Percentiles rank a stretch among this genome's conserved stretches.
Evolutionary conservation across 53 echinoderm and acorn worm species (phyloP).

Genomic region (Temnopleurus reevesii): DNA sequence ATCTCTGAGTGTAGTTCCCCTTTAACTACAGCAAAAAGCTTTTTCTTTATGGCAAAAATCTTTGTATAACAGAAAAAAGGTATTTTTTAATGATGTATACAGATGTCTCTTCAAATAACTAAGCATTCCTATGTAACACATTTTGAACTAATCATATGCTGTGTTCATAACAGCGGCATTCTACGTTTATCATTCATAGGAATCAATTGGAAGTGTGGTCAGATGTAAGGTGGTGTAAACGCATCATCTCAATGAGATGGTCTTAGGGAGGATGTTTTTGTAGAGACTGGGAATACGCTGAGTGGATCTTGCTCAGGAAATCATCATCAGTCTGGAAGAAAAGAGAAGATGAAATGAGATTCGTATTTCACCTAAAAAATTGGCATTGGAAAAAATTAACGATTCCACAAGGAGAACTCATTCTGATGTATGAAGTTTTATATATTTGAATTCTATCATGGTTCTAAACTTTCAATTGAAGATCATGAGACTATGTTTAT

Average conservation of each 20-base stretch:
- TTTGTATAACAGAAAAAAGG: no score
- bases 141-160: not conserved
- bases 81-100: no score
- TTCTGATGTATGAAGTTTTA: no score
- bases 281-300: conserved; percentile 56
- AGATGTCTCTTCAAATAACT: not conserved
- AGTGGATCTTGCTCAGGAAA: conserved; percentile 69
- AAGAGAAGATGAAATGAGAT: not conserved
- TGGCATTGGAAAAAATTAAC: no score
- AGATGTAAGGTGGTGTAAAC: not conserved
- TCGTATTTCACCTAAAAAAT: no score
- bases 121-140: not conserved
- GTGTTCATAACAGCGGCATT: not conserved
- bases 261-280: conserved; percentile 46
- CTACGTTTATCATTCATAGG: not conserved
- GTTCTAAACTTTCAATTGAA: no score
- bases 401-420: no score
- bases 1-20: no score
- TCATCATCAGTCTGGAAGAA: conserved; percentile 69
- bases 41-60: no score
- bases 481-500: no score
- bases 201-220: not conserved
- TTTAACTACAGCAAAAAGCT: no score
- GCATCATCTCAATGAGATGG: not conserved
- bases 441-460: no score